Base-by-base conservation (phyloP, 2,888 invertebrate species). In the Leucoma salicis region DNA sequence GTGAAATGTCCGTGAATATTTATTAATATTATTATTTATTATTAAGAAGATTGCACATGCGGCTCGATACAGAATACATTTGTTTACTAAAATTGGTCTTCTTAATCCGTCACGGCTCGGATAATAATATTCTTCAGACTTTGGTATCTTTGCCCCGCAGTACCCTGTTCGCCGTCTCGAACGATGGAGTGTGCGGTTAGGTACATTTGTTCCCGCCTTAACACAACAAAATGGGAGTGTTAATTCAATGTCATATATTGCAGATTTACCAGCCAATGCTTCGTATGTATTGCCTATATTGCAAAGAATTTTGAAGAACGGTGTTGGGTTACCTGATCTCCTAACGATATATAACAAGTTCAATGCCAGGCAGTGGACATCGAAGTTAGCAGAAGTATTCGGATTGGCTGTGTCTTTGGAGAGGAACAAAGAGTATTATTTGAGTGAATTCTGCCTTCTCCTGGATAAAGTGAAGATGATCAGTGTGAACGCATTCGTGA, bases 401-500 rank as follows among this genome's bases (percentile, higher is more conserved):
- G 80, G 80, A 0, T 11, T 80, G 21, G 52, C 63, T 0, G 46
- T 51, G 8, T 39, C 45, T 14, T 10, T 49, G 25, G 44, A 57
- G 1, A 39, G 0, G 14, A 28, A 37, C 0, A 51, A 60, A 42
- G 40, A 43, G 10, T 18, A 5, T 11, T 46, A 16, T 11, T 15
- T 74, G 38, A n/a, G 37, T 1, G 61, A 51, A 11, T 75, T 64
- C 41, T 57, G 65, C 31, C 48, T 40, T 3, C 32, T 70, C 7
- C 37, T 79, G 27, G 60, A 57, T 0, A 57, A 45, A 10, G 41
- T 63, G 3, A 63, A 61, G 21, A 46, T 45, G 2, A 38, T 12
- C 0, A 63, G 57, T n/a, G 53, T 54, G 0, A 49, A 47, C 0
- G 58, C 60, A 0, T 83, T 75, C 35, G 60, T 85, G 0, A 72